Evolutionary conservation across 2,888 invertebrate genomes (phyloP).

Genomic region (Rhagonycha lutea): DNA sequence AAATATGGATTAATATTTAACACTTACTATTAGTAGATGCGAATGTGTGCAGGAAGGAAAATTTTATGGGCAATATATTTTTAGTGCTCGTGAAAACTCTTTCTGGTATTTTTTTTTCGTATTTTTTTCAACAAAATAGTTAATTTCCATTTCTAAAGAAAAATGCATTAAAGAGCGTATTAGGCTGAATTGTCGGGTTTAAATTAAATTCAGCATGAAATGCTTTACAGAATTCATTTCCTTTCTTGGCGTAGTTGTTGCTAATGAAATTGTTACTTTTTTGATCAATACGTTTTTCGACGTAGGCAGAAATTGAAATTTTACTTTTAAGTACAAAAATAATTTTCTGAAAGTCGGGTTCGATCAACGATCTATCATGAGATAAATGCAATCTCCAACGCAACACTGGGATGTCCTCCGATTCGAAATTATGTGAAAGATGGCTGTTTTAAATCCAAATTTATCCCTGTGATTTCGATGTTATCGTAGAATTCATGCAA

Average conservation of each 20-base stretch:
- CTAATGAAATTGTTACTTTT: conserved; percentile 3
- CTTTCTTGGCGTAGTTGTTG: not conserved
- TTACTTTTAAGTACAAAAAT: too few species aligned
- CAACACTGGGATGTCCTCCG: too few species aligned
- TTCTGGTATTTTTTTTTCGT: not conserved
- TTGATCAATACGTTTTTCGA: not conserved
- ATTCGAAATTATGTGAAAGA: too few species aligned
- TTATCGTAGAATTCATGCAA: too few species aligned
- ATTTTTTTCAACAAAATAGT: not conserved
- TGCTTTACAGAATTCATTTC: not conserved
- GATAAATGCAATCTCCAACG: too few species aligned
- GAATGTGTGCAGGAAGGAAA: not conserved
- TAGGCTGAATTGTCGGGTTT: conserved; percentile 2
- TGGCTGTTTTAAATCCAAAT: too few species aligned
- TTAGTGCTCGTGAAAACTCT: not conserved
- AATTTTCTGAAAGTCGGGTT: too few species aligned
- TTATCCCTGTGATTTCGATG: too few species aligned
- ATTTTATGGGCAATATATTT: not conserved
- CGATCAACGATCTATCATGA: too few species aligned
- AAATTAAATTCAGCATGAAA: not conserved
- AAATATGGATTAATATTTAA: not conserved
- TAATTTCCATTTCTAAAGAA: not conserved
- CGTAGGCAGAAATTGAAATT: not conserved
- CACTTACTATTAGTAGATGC: not conserved
- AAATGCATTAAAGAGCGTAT: not conserved